phyloP scores from a whole-genome alignment of 2,797 vertebrate genomes.

The Todus mexicanus region DNA sequence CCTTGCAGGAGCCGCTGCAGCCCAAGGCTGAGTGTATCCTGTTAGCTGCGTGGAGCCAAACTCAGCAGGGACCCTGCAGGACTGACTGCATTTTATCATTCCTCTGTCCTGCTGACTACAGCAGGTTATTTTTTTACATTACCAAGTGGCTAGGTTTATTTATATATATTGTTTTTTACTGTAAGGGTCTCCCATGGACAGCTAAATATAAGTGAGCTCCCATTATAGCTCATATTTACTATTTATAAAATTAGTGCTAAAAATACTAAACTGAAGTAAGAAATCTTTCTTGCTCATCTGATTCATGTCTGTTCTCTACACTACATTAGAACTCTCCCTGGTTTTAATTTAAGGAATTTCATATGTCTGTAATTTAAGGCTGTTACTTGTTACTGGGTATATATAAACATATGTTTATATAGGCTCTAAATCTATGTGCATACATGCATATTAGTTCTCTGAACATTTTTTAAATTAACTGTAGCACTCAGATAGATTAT shows the following conservation, averaged over 20 bases:
- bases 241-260: slow-evolving; percentile 1
- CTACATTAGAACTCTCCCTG: background rate
- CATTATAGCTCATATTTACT: background rate
- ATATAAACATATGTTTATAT: background rate
- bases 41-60: background rate
- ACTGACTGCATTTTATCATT: background rate
- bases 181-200: background rate
- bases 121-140: background rate
- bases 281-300: background rate
- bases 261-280: background rate
- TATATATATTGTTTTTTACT: background rate
- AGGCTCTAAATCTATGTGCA: background rate
- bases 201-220: background rate
- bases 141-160: background rate
- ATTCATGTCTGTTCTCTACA: background rate
- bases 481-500: background rate
- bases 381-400: background rate
- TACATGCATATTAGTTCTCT: no score
- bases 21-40: background rate
- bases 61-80: background rate
- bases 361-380: background rate
- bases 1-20: background rate
- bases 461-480: background rate
- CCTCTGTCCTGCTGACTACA: slow-evolving; percentile 19
- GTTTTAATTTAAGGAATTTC: background rate